Base-by-base conservation (phyloP, 2,888 invertebrate species). In the Tachina lurida region DNA sequence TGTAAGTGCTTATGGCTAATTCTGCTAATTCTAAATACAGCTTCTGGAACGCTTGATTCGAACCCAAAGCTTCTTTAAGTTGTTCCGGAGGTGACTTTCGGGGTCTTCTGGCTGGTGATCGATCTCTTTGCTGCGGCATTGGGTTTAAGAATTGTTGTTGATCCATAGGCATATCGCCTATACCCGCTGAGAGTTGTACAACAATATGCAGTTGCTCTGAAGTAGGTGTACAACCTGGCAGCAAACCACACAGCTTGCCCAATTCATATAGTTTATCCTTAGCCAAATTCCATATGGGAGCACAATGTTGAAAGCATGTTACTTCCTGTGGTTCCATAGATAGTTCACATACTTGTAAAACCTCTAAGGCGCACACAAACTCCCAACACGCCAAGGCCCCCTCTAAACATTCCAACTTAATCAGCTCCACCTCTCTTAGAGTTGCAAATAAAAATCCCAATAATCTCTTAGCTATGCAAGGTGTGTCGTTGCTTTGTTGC, bases 1-100 rank as follows among this genome's bases (percentile, higher is more conserved):
- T 99, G 91, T 97, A 98, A 0, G 98, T 98, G 73, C 98, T 98
- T 95, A 98, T 98, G 0, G 98, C 98, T 87, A 98, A 93, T 92
- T 99, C 99, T 0, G 98, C 97, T 83, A 98, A 93, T 93, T 98
- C 98, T 94, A 98, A 93, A 91, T 98, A 99, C 88, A 97, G 96
- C 91, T 97, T 97, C 89, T 97, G 96, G 91, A 98, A 99, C 70
- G 96, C 95, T 79, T 96, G 96, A 91, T 97, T 97, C 13, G 98
- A 98, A 76, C 98, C 97, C 4, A 99, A 93, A 0, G 98, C 97
- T 90, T 97, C 97, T 91, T 98, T 97, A 12, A 99, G 93, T 90
- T 97, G 95, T 88, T 97, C 97, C 0, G 97, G 96, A 0, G 98
- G 90, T 9, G 92, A 91, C 87, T 91, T 89, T 63, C 91, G 92